Evolutionary conservation across 1,140 invertebrate species (phyloP).

Genomic region (Aplysia californica): DNA sequence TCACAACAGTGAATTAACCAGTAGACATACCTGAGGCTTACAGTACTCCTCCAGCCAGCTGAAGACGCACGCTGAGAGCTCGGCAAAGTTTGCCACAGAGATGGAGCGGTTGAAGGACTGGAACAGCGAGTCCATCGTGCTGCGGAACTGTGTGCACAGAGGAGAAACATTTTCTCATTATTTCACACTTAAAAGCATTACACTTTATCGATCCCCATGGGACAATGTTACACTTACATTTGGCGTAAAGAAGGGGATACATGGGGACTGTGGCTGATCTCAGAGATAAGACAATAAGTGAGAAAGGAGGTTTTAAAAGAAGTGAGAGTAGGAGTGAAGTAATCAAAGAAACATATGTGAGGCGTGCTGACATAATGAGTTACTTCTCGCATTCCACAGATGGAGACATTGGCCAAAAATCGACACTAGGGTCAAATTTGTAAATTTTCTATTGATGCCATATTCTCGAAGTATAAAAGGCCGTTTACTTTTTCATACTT

Average conservation of each 20-base stretch:
- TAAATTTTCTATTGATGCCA: no score
- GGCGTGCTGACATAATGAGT: no score
- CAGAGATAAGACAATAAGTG: neutral
- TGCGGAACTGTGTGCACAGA: conserved; percentile 95
- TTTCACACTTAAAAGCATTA: no score
- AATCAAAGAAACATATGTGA: no score
- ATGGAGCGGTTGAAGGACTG: conserved; percentile 87
- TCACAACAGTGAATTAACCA: neutral
- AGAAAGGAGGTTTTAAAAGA: neutral
- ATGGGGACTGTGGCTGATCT: neutral
- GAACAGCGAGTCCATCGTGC: conserved; percentile 94
- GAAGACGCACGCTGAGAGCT: conserved; percentile 92
- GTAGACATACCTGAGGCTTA: conserved; percentile 83
- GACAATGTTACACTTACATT: neutral
- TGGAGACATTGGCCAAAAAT: no score
- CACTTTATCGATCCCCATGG: conserved; percentile 18
- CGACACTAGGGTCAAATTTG: no score
- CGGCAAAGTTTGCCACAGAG: conserved; percentile 90
- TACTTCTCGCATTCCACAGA: no score
- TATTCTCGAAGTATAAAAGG: no score
- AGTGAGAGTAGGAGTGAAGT: neutral
- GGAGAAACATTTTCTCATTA: no score
- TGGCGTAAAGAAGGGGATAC: neutral
- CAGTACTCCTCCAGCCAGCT: conserved; percentile 97
- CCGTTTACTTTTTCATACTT: no score